Conservation (phyloP, 2,113 vertebrate species). For the Passer domesticus region DNA sequence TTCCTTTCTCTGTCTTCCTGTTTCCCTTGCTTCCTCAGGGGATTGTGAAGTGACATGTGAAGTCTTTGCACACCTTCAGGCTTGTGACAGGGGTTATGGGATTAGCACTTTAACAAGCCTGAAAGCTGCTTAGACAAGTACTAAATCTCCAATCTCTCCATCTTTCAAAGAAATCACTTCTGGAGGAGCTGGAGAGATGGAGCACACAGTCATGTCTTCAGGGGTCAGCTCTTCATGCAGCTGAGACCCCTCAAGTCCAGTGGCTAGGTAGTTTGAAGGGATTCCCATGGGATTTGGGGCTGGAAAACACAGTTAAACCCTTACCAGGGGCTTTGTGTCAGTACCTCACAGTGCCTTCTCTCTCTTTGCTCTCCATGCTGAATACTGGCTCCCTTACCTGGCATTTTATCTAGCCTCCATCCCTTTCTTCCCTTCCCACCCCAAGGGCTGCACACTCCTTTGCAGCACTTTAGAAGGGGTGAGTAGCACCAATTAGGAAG, state of each 20-base stretch:
- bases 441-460: neutral
- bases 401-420: neutral
- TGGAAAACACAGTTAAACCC: neutral
- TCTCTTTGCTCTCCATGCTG: neutral
- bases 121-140: constrained; percentile 60
- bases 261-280: neutral
- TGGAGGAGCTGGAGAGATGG: constrained; percentile 11
- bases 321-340: neutral
- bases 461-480: neutral
- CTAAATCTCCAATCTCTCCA: constrained; percentile 55
- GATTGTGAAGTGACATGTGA: constrained; percentile 1
- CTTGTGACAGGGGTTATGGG: constrained; percentile 9
- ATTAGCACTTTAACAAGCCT: constrained; percentile 51
- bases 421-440: neutral
- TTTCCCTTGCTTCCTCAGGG: neutral
- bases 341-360: no score
- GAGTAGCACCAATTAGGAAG: neutral
- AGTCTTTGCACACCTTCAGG: neutral
- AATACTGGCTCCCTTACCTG: neutral
- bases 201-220: neutral
- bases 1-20: neutral
- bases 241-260: neutral
- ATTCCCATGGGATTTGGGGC: neutral
- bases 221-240: neutral
- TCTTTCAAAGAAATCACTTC: constrained; percentile 25